Evolutionary conservation across 2,888 invertebrate species (phyloP), one percentile per base, ranked within the genome.

Genomic region (Pyrocoelia pectoralis): DNA sequence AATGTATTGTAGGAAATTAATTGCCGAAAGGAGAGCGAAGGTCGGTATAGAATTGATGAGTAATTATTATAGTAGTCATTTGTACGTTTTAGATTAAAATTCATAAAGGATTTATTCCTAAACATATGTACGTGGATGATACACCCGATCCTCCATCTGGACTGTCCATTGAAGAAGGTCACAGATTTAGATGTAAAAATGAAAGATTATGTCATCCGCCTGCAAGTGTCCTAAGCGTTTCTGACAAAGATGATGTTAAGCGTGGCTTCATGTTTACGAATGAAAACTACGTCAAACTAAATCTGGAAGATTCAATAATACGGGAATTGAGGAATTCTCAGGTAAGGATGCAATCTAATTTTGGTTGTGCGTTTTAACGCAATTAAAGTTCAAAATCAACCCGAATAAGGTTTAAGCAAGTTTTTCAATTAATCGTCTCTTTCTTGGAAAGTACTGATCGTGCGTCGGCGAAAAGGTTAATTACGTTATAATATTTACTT

Each of bases 281-380:
- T 24, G 87, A 87, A 56, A 86, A 88, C 66, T 88, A 83, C 69
- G 84, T 86, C 6, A 80, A 81, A 28, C 79, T 87, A 54, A 87
- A 87, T 77, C 89, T 88, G 69, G 89, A 89, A 77, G 84, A 85
- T 5, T 84, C 85, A 8, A 83, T 86, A 46, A 82, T 90, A 8
- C 88, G 87, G 74, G 79, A 82, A 53, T 80, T 90, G 5, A 84
- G 85, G 73, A 83, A 78, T 54, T 83, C 87, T 17, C 83, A 87
- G 82, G 89, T 89, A 79, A 81, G 24, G 24, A 24, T 5, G 24
- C 4, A 24, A 24, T 6, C 4, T 24, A 24, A 6, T 24, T 24
- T 24, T 24, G 24, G 3, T 24, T n/a, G n/a, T n/a, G n/a, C n/a
- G n/a, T n/a, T n/a, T n/a, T n/a, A n/a, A n/a, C 24, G 24, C 6